Evolutionary conservation across 2,113 vertebrate species (phyloP).

Genomic region (Sylvia atricapilla): DNA sequence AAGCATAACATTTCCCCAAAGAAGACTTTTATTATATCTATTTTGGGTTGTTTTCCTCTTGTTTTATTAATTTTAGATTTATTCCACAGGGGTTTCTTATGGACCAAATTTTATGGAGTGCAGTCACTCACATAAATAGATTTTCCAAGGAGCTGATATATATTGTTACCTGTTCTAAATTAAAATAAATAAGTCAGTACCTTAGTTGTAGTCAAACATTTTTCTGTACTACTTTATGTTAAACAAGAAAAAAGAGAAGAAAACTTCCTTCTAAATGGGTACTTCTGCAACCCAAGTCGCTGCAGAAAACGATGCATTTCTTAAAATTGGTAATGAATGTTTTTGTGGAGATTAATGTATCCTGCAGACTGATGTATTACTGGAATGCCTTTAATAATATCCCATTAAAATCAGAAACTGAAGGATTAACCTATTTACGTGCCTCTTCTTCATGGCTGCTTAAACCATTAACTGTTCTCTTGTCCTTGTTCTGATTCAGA

Average conservation of each 20-base stretch:
- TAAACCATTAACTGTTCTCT: neutral
- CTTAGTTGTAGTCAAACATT: neutral
- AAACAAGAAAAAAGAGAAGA: neutral
- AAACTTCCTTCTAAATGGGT: neutral
- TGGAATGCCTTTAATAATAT: neutral
- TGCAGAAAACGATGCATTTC: neutral
- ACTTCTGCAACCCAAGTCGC: neutral
- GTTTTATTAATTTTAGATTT: neutral
- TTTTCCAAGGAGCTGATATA: neutral
- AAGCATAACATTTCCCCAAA: slow-evolving; percentile 8
- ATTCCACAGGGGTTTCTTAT: neutral
- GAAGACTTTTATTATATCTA: neutral
- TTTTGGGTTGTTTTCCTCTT: neutral
- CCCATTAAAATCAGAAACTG: neutral
- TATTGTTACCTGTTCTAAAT: neutral
- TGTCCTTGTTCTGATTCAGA: neutral
- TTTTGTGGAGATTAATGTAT: neutral
- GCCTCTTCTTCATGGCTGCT: neutral
- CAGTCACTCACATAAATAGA: neutral
- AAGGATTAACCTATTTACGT: neutral
- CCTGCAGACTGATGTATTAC: neutral
- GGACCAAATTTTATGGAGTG: neutral
- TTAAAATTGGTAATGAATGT: neutral
- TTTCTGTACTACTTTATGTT: neutral
- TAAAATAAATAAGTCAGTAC: neutral